Conservation (phyloP, 2,113 vertebrate genomes). For the Lutjanus erythropterus region DNA sequence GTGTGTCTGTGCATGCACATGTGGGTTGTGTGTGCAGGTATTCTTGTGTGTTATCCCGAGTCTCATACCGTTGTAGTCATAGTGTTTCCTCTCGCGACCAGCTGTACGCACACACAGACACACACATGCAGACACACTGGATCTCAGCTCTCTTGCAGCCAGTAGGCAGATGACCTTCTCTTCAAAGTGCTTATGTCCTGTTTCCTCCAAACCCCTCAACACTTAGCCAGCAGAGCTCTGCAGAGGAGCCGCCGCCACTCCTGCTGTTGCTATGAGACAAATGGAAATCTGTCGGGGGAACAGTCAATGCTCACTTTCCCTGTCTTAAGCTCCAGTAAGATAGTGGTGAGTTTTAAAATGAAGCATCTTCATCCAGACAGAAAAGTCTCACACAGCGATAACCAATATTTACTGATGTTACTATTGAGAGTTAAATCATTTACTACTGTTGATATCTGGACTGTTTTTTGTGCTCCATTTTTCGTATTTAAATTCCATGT, state of each 20-base stretch:
- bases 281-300: constrained; percentile 44
- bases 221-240: constrained; percentile 52
- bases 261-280: constrained; percentile 77
- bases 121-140: constrained; percentile 6
- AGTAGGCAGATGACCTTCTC: constrained; percentile 66
- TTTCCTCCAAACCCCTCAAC: constrained; percentile 55
- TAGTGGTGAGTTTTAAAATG: background rate
- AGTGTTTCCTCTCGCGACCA: constrained; percentile 4
- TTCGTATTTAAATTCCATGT: background rate
- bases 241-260: constrained; percentile 34
- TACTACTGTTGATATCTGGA: background rate
- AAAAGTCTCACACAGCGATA: background rate
- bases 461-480: background rate
- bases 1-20: background rate
- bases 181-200: constrained; percentile 69
- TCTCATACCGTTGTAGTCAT: background rate
- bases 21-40: background rate
- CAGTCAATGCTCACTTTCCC: background rate
- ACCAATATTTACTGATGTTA: background rate
- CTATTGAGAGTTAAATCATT: background rate
- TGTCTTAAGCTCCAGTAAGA: constrained; percentile 11
- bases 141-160: constrained; percentile 23
- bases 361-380: background rate
- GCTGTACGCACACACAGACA: constrained; percentile 8
- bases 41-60: background rate